These are phyloP conservation scores for Monopis laevigella DNA, from an alignment of 2,888 invertebrate species.

Conservation along the genomic window DNA sequence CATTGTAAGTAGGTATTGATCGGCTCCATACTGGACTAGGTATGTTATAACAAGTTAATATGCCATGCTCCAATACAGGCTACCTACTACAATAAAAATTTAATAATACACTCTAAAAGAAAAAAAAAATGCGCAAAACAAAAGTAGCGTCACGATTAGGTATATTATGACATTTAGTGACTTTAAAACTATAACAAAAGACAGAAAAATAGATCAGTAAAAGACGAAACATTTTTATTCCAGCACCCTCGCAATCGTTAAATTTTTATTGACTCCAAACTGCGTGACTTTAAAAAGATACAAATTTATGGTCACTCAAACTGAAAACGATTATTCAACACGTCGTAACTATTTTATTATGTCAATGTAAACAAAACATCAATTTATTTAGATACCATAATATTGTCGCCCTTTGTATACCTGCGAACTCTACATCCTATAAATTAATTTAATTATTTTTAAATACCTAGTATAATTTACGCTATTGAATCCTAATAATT, in stretches of 20 bases:
- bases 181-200: too few relatives aligned
- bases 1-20: too few relatives aligned
- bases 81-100: background rate
- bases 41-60: too few relatives aligned
- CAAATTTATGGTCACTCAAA: slow-evolving; percentile 66
- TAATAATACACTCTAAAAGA: background rate
- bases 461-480: too few relatives aligned
- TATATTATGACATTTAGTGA: too few relatives aligned
- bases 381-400: slow-evolving; percentile 28
- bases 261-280: slow-evolving; percentile 63
- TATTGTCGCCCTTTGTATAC: slow-evolving; percentile 6
- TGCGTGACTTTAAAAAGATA: slow-evolving; percentile 63
- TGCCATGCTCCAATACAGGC: background rate
- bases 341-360: slow-evolving; percentile 64
- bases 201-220: slow-evolving; percentile 27
- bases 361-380: slow-evolving; percentile 57
- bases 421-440: too few relatives aligned
- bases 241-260: slow-evolving; percentile 57
- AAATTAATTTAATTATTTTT: too few relatives aligned
- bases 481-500: too few relatives aligned
- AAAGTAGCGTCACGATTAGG: background rate
- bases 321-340: slow-evolving; percentile 63
- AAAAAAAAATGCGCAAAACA: background rate
- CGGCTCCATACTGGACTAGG: too few relatives aligned
- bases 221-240: slow-evolving; percentile 51